Conservation (phyloP, 1,140 invertebrate genomes). For the Sycobia sp. region DNA sequence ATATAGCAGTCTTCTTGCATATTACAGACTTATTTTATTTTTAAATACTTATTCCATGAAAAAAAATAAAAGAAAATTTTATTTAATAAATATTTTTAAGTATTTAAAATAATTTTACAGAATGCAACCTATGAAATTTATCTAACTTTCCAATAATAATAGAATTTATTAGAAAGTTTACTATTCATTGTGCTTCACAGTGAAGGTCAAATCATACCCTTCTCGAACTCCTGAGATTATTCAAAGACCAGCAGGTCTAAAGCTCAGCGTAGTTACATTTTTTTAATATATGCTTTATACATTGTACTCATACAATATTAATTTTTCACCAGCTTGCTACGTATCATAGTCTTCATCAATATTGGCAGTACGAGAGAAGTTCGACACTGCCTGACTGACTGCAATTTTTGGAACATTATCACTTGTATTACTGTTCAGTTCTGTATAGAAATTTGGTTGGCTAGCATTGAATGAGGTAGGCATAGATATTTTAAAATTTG, state of each 20-base stretch:
- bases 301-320: slow-evolving; percentile 23
- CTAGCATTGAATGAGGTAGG: slow-evolving; percentile 51
- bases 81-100: slow-evolving; percentile 18
- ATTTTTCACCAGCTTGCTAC: slow-evolving; percentile 43
- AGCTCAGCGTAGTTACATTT: slow-evolving; percentile 20
- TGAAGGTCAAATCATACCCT: slow-evolving; percentile 23
- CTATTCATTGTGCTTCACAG: slow-evolving; percentile 29
- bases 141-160: slow-evolving; percentile 17
- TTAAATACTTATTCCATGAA: slow-evolving; percentile 29
- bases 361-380: slow-evolving; percentile 51
- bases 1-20: slow-evolving; percentile 33
- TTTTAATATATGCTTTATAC: slow-evolving; percentile 20
- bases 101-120: slow-evolving; percentile 18
- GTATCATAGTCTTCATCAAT: slow-evolving; percentile 61
- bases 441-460: slow-evolving; percentile 60
- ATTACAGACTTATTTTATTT: slow-evolving; percentile 31
- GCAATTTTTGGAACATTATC: slow-evolving; percentile 36
- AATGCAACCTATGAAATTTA: slow-evolving; percentile 14
- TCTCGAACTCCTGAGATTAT: slow-evolving; percentile 28
- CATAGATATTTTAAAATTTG: slow-evolving; percentile 56
- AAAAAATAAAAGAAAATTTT: slow-evolving; percentile 16
- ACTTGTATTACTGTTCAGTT: slow-evolving; percentile 52
- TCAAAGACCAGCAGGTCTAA: slow-evolving; percentile 18
- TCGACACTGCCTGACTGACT: slow-evolving; percentile 47
- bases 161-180: slow-evolving; percentile 9